Evolutionary conservation across 2,888 invertebrate species (phyloP).

Genomic region (Ormyrus rosae): DNA sequence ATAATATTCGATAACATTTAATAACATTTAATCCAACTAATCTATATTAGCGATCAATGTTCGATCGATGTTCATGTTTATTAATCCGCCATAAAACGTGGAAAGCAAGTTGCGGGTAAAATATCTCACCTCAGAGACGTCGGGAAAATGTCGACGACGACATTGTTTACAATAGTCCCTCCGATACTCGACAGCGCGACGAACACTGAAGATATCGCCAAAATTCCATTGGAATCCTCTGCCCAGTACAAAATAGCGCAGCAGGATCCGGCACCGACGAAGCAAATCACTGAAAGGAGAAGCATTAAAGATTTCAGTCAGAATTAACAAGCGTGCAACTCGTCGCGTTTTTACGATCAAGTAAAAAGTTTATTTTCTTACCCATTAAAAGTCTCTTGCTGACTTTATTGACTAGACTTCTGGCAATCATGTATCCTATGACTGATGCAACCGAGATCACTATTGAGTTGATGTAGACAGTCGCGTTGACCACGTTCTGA

Average conservation of each 20-base stretch:
- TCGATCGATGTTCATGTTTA: too few relatives aligned
- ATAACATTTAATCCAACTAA: too few relatives aligned
- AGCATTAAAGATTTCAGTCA: too few relatives aligned
- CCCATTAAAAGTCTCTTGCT: conserved; percentile 79
- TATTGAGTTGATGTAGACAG: conserved; percentile 84
- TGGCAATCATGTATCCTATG: conserved; percentile 81
- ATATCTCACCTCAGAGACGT: conserved; percentile 68
- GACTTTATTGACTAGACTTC: conserved; percentile 76
- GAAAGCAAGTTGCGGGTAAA: background rate
- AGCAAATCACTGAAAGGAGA: conserved; percentile 66
- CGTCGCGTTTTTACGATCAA: too few relatives aligned
- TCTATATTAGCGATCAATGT: too few relatives aligned
- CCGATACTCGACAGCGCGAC: conserved; percentile 75
- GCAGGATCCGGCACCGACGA: conserved; percentile 70
- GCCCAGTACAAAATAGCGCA: conserved; percentile 73
- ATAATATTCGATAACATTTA: too few relatives aligned
- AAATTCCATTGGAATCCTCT: conserved; percentile 66
- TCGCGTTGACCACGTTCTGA: conserved; percentile 74
- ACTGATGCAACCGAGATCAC: conserved; percentile 82
- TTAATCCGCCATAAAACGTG: too few relatives aligned
- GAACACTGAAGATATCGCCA: conserved; percentile 71
- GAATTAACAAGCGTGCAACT: too few relatives aligned
- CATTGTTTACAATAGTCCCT: conserved; percentile 77
- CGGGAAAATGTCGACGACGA: conserved; percentile 74
- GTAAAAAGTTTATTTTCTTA: conserved; percentile 65